phyloP scores from a whole-genome alignment of 2,888 invertebrate species.

The Dynastes grantii region DNA sequence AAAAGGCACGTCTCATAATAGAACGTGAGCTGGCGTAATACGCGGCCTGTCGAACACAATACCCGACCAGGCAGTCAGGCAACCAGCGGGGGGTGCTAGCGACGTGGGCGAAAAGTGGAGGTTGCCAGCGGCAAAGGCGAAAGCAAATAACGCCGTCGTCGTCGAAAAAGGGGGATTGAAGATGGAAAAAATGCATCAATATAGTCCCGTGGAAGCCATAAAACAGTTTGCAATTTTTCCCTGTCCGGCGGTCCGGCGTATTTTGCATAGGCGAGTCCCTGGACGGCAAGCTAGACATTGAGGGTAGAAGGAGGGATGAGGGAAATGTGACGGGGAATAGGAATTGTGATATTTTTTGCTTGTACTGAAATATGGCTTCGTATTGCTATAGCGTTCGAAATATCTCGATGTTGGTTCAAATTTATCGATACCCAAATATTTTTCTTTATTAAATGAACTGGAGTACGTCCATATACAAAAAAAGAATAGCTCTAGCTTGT shows the following conservation, averaged over 20 bases:
- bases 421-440: too few relatives aligned
- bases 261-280: constrained; percentile 38
- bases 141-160: constrained; percentile 1
- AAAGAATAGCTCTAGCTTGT: too few relatives aligned
- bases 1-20: constrained; percentile 23
- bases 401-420: neutral
- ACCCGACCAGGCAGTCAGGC: neutral
- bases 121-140: neutral
- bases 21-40: constrained; percentile 31
- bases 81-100: neutral
- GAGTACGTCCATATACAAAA: too few relatives aligned
- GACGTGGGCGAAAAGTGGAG: neutral
- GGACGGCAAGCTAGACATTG: neutral
- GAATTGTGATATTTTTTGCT: constrained; percentile 9
- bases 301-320: neutral
- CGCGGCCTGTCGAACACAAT: constrained; percentile 28
- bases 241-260: constrained; percentile 30
- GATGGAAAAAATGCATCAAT: constrained; percentile 21
- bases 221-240: constrained; percentile 50
- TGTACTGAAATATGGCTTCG: neutral
- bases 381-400: neutral
- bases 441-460: too few relatives aligned
- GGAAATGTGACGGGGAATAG: neutral
- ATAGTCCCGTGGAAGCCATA: constrained; percentile 49
- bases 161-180: constrained; percentile 4